Conservation (phyloP, 2,113 vertebrate species). For the Dipodomys stephensi region DNA sequence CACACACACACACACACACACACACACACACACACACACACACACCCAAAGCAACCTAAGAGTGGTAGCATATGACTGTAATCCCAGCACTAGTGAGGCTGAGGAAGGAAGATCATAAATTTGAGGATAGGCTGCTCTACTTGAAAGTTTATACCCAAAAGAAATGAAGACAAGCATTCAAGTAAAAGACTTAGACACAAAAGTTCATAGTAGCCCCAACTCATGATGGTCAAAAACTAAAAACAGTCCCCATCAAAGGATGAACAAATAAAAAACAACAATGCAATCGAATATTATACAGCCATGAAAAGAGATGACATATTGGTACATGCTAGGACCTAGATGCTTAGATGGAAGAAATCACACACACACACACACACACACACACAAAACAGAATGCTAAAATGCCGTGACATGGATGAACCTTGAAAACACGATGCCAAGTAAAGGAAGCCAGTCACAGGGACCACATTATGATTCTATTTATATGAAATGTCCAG, state of each 20-base stretch:
- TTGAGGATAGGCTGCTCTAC: background rate
- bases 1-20: too few relatives aligned
- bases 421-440: background rate
- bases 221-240: background rate
- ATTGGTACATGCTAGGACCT: background rate
- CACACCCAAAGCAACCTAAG: too few relatives aligned
- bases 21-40: too few relatives aligned
- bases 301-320: background rate
- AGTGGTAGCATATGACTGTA: too few relatives aligned
- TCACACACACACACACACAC: background rate
- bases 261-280: background rate
- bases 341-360: background rate
- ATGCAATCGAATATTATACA: constrained; percentile 17
- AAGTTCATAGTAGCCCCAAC: background rate
- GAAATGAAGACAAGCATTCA: constrained; percentile 6
- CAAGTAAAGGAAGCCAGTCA: background rate
- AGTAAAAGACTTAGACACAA: background rate
- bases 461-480: background rate
- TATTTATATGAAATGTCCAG: background rate
- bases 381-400: background rate
- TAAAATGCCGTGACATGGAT: background rate
- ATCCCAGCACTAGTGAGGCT: too few relatives aligned
- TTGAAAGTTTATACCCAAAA: background rate
- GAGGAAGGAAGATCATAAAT: background rate
- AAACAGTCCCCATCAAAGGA: background rate